Evolutionary conservation across 2,888 invertebrate genomes (phyloP).

Genomic region (Neria commutata): DNA sequence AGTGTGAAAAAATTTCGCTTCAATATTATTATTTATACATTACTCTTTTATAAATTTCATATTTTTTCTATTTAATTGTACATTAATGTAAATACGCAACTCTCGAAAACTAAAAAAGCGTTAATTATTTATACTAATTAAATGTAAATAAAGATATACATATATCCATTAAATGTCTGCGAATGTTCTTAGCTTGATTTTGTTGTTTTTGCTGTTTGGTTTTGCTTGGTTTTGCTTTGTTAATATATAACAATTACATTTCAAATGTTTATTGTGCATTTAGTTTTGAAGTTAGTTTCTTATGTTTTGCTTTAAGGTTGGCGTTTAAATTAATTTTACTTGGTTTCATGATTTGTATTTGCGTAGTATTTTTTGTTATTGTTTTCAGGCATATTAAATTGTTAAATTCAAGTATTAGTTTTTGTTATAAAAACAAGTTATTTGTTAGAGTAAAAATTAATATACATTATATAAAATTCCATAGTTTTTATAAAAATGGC

Average conservation of each 20-base stretch:
- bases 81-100: conserved; percentile 53
- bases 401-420: conserved; percentile 42
- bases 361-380: conserved; percentile 34
- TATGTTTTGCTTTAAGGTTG: conserved; percentile 16
- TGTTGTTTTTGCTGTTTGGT: conserved; percentile 41
- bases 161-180: conserved; percentile 19
- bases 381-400: conserved; percentile 46
- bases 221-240: conserved; percentile 36
- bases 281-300: conserved; percentile 24
- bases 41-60: conserved; percentile 32
- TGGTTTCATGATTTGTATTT: conserved; percentile 22
- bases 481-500: conserved; percentile 39
- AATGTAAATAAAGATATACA: conserved; percentile 47
- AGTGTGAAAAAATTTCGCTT: conserved; percentile 63
- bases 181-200: conserved; percentile 26
- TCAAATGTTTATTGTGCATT: conserved; percentile 57
- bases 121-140: conserved; percentile 56
- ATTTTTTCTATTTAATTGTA: conserved; percentile 47
- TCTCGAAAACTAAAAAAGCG: conserved; percentile 58
- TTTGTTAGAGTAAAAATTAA: conserved; percentile 44
- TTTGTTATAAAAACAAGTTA: conserved; percentile 25
- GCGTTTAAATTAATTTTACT: conserved; percentile 21
- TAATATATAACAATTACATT: conserved; percentile 43
- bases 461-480: conserved; percentile 49
- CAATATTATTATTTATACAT: conserved; percentile 47